Evolutionary conservation across 2,797 vertebrate species (phyloP), one percentile per base, ranked within the genome.

Genomic region (Gallinago stenura): DNA sequence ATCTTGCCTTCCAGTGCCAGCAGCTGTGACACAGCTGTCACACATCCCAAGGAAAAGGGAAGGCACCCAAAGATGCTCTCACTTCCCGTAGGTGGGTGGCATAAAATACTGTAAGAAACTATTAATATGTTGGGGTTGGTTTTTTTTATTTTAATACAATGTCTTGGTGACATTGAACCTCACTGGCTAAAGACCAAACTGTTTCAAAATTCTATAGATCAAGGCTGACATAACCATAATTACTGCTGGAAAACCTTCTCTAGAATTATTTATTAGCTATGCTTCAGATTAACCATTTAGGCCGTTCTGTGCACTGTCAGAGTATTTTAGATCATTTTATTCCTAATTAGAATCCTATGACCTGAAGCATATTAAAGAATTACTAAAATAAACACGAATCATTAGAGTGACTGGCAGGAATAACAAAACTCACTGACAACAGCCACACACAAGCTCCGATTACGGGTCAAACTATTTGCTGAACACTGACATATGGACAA

Each of bases 1-100:
- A 97, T 96, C 92, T 89, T 94, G 95, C 72, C 77, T 93, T 89
- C 94, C 87, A 93, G 58, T 35, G 84, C 90, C 95, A 97, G 89
- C 54, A 86, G 77, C 50, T 76, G 79, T 48, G 37, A 39, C 37
- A 50, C 72, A 95, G 73, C 90, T 91, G 57, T 65, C 93, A 93
- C 70, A 87, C 33, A 91, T 72, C 91, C 78, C 69, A 91, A 58
- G 93, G 43, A 82, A 95, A 90, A 85, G 43, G 51, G 25, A 91
- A 86, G 61, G 54, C 71, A 89, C 2, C 5, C n/a, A 91, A 84
- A 83, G 33, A 70, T 57, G 72, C 37, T 57, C 66, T 86, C n/a
- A 19, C 28, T 76, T 76, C 1, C 4, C 78, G 65, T 45, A 71
- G 75, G 57, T 51, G 48, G n/a, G 68, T 77, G 62, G 68, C 3